A percentile compares a stretch with the other conserved stretches of the same genome.
Conservation (phyloP, 23 tunicate species). For the Botrylloides violaceus region DNA sequence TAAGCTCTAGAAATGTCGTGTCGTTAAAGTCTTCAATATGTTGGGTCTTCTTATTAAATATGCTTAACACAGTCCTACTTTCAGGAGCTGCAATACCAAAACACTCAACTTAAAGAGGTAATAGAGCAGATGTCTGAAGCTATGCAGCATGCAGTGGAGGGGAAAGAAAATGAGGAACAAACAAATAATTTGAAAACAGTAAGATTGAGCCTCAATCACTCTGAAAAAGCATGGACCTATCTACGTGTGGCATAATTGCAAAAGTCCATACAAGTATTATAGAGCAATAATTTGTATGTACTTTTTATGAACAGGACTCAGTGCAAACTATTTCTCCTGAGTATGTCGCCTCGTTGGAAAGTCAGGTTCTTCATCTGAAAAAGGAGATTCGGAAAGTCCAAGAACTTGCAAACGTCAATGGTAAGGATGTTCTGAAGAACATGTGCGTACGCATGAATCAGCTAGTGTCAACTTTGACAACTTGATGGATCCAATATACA, state of each 20-base stretch:
- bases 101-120: constrained; percentile 38
- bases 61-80: too few relatives aligned
- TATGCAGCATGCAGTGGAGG: constrained; percentile 23
- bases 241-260: background rate
- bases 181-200: too few relatives aligned
- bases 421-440: background rate
- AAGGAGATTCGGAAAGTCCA: constrained; percentile 26
- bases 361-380: constrained; percentile 41
- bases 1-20: too few relatives aligned
- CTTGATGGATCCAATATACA: too few relatives aligned
- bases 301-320: background rate
- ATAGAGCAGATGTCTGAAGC: constrained; percentile 64
- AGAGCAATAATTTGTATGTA: too few relatives aligned
- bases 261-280: background rate
- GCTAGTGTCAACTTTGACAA: too few relatives aligned
- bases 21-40: too few relatives aligned
- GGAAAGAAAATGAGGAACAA: background rate
- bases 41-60: background rate
- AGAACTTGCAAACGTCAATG: constrained; percentile 20
- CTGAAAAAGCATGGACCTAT: background rate
- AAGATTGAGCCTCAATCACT: too few relatives aligned
- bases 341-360: constrained; percentile 39
- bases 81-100: constrained; percentile 40
- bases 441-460: too few relatives aligned
- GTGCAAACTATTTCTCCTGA: background rate